A percentile compares a stretch with the other conserved stretches of the same genome.
Evolutionary conservation across 2,888 invertebrate genomes (phyloP).

Genomic region (Escarpia spicata): DNA sequence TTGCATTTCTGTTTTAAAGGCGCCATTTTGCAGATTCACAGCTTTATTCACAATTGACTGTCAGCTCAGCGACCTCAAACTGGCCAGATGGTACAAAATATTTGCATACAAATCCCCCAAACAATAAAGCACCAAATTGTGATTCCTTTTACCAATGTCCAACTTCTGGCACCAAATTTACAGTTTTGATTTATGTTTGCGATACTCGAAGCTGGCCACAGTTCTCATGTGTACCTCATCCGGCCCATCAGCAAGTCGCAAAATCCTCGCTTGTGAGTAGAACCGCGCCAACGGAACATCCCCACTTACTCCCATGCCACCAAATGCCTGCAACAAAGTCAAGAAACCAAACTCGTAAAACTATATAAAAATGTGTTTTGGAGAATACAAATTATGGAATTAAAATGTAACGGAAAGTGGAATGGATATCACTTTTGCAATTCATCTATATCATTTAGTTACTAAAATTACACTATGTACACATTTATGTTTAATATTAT

Average conservation of each 20-base stretch:
- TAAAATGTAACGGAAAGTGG: too few species aligned
- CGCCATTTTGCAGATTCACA: not conserved
- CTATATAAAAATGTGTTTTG: not conserved
- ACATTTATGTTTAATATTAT: too few species aligned
- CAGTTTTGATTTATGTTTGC: slow-evolving; percentile 10
- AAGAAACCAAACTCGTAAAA: not conserved
- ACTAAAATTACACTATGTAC: too few species aligned
- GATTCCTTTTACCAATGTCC: not conserved
- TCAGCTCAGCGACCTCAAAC: not conserved
- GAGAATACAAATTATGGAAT: too few species aligned
- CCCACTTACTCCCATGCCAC: slow-evolving; percentile 62
- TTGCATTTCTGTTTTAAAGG: too few species aligned
- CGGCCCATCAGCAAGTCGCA: slow-evolving; percentile 68
- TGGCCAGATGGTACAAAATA: not conserved
- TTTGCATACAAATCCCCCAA: not conserved
- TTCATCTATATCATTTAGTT: too few species aligned
- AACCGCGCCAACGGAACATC: slow-evolving; percentile 64
- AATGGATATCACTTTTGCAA: too few species aligned
- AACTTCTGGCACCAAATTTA: not conserved
- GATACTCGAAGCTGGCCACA: slow-evolving; percentile 55
- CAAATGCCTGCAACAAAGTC: slow-evolving; percentile 53
- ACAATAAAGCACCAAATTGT: not conserved
- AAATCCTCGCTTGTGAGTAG: slow-evolving; percentile 60
- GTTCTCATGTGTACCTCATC: slow-evolving; percentile 65
- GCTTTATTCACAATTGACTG: not conserved